Evolutionary conservation across 2,888 invertebrate species (phyloP).

Genomic region (Teinopalpus imperialis): DNA sequence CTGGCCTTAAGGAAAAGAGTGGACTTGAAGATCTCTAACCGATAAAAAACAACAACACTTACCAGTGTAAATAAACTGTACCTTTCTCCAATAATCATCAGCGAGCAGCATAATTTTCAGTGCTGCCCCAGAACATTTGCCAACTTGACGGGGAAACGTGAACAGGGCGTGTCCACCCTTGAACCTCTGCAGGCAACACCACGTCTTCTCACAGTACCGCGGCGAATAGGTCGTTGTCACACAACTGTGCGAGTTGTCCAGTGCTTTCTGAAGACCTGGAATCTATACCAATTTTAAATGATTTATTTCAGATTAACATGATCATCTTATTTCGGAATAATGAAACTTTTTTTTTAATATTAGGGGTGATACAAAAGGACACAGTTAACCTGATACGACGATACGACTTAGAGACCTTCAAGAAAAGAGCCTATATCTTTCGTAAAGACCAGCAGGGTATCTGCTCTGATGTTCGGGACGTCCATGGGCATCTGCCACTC

Average conservation of each 20-base stretch:
- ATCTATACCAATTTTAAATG: slow-evolving; percentile 82
- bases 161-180: slow-evolving; percentile 92
- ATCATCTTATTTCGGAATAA: too few relatives aligned
- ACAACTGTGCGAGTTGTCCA: slow-evolving; percentile 84
- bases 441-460: too few relatives aligned
- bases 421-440: too few relatives aligned
- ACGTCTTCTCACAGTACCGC: slow-evolving; percentile 89
- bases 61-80: slow-evolving; percentile 49
- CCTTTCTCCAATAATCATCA: slow-evolving; percentile 91
- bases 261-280: slow-evolving; percentile 90
- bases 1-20: too few relatives aligned
- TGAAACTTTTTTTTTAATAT: too few relatives aligned
- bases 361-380: too few relatives aligned
- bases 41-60: too few relatives aligned
- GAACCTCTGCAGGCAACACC: slow-evolving; percentile 85
- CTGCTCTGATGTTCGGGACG: not conserved
- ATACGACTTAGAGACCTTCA: too few relatives aligned
- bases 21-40: too few relatives aligned
- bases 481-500: not conserved
- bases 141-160: slow-evolving; percentile 92
- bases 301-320: too few relatives aligned
- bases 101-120: slow-evolving; percentile 97
- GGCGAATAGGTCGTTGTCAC: slow-evolving; percentile 95
- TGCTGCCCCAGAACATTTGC: slow-evolving; percentile 98
- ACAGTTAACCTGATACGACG: too few relatives aligned